These are phyloP conservation scores for Meta bourneti DNA, from an alignment of 2,888 invertebrate genomes.

Conservation along the genomic window DNA sequence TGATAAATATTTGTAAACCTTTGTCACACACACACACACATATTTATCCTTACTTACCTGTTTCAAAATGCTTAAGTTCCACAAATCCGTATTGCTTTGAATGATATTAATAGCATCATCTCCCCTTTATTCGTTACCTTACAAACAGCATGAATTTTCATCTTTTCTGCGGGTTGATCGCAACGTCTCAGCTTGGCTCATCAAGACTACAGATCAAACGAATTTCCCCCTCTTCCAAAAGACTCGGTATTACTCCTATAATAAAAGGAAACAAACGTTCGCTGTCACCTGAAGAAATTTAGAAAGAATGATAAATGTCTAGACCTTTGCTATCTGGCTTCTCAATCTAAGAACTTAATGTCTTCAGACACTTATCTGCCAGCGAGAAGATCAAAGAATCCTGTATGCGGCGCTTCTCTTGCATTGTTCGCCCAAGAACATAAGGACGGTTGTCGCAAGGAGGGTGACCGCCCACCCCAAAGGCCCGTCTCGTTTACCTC, in stretches of 20 bases:
- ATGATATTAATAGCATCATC: neutral
- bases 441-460: constrained; percentile 3
- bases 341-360: constrained; percentile 64
- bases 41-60: neutral
- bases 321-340: constrained; percentile 39
- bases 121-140: neutral
- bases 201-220: neutral
- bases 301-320: constrained; percentile 66
- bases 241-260: neutral
- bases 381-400: constrained; percentile 32
- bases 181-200: neutral
- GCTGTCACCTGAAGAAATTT: constrained; percentile 48
- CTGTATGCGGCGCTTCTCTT: constrained; percentile 6
- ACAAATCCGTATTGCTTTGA: neutral
- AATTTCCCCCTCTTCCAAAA: neutral
- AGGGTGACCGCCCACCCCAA: constrained; percentile 5
- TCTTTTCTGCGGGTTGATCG: neutral
- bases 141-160: neutral
- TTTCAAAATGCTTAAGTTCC: no score
- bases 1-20: neutral
- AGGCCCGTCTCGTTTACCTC: neutral
- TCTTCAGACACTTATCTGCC: constrained; percentile 59
- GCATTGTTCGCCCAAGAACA: constrained; percentile 47
- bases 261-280: constrained; percentile 58
- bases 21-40: no score